Percentiles rank a stretch among this genome's conserved stretches.
phyloP scores from a whole-genome alignment of 2,797 vertebrate species.

The Parambassis ranga region DNA sequence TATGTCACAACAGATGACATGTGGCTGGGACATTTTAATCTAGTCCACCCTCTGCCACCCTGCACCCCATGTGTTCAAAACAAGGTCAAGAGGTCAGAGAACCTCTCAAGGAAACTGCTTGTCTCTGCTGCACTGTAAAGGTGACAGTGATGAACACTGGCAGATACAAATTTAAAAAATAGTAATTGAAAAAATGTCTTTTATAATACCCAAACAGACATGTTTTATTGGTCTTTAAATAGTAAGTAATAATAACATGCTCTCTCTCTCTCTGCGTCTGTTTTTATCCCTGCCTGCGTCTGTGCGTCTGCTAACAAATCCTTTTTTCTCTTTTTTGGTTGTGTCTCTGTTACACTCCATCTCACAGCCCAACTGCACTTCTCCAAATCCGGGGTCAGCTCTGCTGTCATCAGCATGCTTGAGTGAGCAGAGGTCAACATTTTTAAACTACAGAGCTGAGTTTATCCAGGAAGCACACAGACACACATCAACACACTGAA shows the following conservation, averaged over 20 bases:
- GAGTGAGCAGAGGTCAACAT: conserved; percentile 32
- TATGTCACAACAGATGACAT: conserved; percentile 24
- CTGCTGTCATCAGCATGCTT: conserved; percentile 14
- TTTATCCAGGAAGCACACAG: conserved; percentile 21
- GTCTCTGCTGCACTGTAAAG: neutral
- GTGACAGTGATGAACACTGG: neutral
- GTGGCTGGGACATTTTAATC: conserved; percentile 37
- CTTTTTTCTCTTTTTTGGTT: conserved; percentile 12
- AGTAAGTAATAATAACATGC: neutral
- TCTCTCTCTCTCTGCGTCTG: neutral
- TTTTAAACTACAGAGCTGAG: conserved; percentile 32
- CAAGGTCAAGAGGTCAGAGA: conserved; percentile 7
- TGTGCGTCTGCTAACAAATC: conserved; percentile 14
- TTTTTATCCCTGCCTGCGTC: conserved; percentile 6
- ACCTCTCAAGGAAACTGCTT: neutral
- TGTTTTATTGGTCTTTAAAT: conserved; percentile 1
- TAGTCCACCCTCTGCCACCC: conserved; percentile 1
- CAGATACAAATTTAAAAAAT: neutral
- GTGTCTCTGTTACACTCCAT: conserved; percentile 1
- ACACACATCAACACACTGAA: conserved; percentile 8
- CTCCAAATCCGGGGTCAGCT: conserved; percentile 34
- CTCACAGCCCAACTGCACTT: conserved; percentile 14
- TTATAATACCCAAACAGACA: too few species aligned
- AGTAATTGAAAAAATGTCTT: too few species aligned
- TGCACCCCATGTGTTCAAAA: conserved; percentile 33